A percentile compares a stretch with the other conserved stretches of the same genome.
These are phyloP conservation scores for Hypanus sabinus DNA, from an alignment of 2,113 vertebrate genomes.

Conservation along the genomic window DNA sequence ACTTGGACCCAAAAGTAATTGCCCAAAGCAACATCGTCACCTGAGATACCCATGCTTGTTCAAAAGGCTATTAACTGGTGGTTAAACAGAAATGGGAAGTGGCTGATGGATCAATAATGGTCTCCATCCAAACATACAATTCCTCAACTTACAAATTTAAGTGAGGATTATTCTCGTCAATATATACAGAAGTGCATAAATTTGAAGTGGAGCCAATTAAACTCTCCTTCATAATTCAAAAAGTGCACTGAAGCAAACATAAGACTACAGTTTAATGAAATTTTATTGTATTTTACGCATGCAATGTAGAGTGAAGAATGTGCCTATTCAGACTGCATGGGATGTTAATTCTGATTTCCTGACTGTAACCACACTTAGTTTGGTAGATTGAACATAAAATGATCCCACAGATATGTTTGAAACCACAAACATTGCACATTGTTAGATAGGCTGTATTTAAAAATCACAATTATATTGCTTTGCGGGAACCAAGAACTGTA, in stretches of 20 bases:
- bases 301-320: background rate
- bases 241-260: slow-evolving; percentile 18
- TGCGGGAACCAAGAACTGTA: slow-evolving; percentile 35
- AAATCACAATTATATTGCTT: slow-evolving; percentile 35
- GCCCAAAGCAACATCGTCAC: background rate
- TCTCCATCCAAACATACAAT: slow-evolving; percentile 12
- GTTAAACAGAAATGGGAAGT: slow-evolving; percentile 4
- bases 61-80: slow-evolving; percentile 20
- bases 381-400: slow-evolving; percentile 33
- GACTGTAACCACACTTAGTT: slow-evolving; percentile 26
- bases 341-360: slow-evolving; percentile 21
- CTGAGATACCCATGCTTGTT: slow-evolving; percentile 26
- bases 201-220: slow-evolving; percentile 23
- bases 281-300: slow-evolving; percentile 25
- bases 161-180: slow-evolving; percentile 28
- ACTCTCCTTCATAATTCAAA: slow-evolving; percentile 19
- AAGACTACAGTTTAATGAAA: slow-evolving; percentile 28
- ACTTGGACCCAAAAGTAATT: slow-evolving; percentile 5
- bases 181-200: background rate
- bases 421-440: slow-evolving; percentile 33
- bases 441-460: slow-evolving; percentile 21
- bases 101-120: slow-evolving; percentile 28
- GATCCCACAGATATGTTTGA: slow-evolving; percentile 34
- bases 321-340: slow-evolving; percentile 10
- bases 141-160: slow-evolving; percentile 27